A percentile compares a stretch with the other conserved stretches of the same genome.
phyloP scores from a whole-genome alignment of 2,888 invertebrate species.

The Julus scandinavius region DNA sequence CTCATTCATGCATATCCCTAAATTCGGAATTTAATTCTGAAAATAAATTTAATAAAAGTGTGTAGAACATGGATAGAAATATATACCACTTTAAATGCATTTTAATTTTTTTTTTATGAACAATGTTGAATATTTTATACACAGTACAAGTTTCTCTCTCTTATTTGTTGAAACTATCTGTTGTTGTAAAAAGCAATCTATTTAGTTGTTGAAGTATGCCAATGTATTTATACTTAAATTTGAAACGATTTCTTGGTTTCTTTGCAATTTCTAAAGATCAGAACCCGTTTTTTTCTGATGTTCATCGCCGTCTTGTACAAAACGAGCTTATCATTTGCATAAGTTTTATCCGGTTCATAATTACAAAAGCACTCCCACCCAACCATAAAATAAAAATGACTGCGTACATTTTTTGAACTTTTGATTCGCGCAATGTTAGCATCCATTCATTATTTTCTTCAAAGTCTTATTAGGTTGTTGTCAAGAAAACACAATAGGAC shows the following conservation, averaged over 20 bases:
- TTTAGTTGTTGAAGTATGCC: background rate
- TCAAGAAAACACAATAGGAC: conserved; percentile 46
- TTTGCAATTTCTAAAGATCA: background rate
- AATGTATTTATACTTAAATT: background rate
- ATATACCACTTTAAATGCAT: too few species aligned
- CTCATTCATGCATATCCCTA: too few species aligned
- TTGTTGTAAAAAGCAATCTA: conserved; percentile 23
- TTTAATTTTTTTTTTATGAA: too few species aligned
- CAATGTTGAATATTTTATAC: too few species aligned
- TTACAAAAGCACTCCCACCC: conserved; percentile 36
- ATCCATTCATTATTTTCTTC: conserved; percentile 51
- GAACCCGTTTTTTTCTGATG: conserved; percentile 3
- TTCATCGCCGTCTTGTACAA: background rate
- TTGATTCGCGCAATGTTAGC: conserved; percentile 44
- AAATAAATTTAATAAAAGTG: too few species aligned
- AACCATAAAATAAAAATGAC: conserved; percentile 33
- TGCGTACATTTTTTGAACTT: conserved; percentile 49
- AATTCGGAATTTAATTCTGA: too few species aligned
- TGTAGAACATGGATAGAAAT: too few species aligned
- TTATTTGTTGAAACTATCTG: background rate
- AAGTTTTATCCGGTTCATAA: conserved; percentile 40
- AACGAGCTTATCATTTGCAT: conserved; percentile 46
- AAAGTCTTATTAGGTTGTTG: conserved; percentile 51
- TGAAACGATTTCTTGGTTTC: background rate
- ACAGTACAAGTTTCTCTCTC: too few species aligned